Conservation (phyloP, 2,113 vertebrate species). For the Nicator chloris region DNA sequence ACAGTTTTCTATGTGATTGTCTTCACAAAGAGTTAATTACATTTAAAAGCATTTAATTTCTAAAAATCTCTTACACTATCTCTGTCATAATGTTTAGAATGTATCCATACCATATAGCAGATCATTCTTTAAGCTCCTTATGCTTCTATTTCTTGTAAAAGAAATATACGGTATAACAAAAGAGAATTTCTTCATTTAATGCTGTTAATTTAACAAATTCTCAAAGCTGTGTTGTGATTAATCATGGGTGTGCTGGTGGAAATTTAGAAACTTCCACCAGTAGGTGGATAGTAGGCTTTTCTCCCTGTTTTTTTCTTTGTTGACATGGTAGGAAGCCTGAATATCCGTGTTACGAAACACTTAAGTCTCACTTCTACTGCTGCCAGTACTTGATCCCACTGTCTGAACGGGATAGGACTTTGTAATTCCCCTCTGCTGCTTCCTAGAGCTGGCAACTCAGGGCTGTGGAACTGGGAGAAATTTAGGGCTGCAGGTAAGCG, state of each 20-base stretch:
- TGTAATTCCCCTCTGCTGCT: neutral
- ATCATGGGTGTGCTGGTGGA: neutral
- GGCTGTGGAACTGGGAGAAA: neutral
- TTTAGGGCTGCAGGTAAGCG: neutral
- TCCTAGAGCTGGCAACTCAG: neutral
- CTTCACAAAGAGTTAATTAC: conserved; percentile 2
- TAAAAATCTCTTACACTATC: neutral
- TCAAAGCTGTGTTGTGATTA: neutral
- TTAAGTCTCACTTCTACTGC: neutral
- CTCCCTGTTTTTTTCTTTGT: neutral
- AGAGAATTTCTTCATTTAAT: neutral
- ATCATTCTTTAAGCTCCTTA: neutral
- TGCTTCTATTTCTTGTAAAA: neutral
- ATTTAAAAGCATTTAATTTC: conserved; percentile 23
- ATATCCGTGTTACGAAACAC: neutral
- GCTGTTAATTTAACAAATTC: neutral
- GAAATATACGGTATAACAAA: neutral
- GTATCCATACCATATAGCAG: neutral
- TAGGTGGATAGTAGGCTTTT: neutral
- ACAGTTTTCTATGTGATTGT: neutral
- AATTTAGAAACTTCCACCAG: neutral
- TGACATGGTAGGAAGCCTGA: neutral
- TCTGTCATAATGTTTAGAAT: conserved; percentile 48
- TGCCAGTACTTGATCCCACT: neutral
- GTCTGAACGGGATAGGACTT: neutral